Conservation (phyloP, 2,797 vertebrate species). For the Pitangus sulphuratus region DNA sequence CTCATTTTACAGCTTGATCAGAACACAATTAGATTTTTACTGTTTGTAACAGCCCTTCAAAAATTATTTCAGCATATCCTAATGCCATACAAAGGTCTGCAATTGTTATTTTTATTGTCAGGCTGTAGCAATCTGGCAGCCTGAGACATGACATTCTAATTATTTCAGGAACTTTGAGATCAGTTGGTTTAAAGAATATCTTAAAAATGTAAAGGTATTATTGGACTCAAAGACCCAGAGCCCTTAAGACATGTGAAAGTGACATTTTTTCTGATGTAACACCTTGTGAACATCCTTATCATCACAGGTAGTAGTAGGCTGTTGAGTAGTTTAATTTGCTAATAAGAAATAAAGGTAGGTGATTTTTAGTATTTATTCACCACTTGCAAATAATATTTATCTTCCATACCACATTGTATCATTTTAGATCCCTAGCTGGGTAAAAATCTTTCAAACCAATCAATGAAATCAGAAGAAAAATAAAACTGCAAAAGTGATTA, state of each 20-base stretch:
- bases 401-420: background rate
- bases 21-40: background rate
- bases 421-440: background rate
- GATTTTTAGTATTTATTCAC: background rate
- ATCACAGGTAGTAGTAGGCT: background rate
- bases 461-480: background rate
- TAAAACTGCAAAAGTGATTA: accelerated
- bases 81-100: background rate
- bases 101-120: background rate
- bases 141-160: background rate
- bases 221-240: background rate
- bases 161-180: background rate
- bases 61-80: background rate
- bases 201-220: background rate
- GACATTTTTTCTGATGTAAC: background rate
- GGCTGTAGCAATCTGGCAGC: background rate
- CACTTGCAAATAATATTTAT: background rate
- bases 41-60: background rate
- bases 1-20: background rate
- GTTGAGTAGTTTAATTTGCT: background rate
- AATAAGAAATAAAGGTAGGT: background rate
- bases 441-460: background rate
- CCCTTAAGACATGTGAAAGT: background rate
- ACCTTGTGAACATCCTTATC: background rate
- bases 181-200: background rate